These are phyloP conservation scores for Halisarca cf. caerulea DNA, from an alignment of 37 sponge, comb jelly and placozoan species.

Conservation along the genomic window DNA sequence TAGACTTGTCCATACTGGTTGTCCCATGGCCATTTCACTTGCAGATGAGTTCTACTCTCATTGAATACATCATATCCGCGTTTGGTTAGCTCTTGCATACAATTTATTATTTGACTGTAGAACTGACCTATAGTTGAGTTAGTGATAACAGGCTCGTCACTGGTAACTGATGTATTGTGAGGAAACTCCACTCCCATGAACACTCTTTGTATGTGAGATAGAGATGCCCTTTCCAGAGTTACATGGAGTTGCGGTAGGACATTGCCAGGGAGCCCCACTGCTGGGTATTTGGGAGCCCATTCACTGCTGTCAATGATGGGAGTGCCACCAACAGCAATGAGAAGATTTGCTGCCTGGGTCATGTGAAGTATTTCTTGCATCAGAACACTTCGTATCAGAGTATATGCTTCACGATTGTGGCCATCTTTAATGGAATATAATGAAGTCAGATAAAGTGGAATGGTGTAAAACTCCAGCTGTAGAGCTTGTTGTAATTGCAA, in stretches of 20 bases:
- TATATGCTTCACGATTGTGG: conserved; percentile 36
- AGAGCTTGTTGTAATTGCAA: conserved; percentile 46
- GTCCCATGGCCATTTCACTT: conserved; percentile 46
- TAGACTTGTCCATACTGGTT: background rate
- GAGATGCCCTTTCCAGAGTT: background rate
- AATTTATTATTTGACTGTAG: conserved; percentile 46
- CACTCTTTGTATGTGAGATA: conserved; percentile 29
- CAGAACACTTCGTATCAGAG: conserved; percentile 28
- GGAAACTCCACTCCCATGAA: conserved; percentile 59
- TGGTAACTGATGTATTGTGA: background rate
- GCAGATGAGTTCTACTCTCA: background rate
- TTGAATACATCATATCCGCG: conserved; percentile 7
- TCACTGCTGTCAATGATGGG: conserved; percentile 29
- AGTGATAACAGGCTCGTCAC: background rate
- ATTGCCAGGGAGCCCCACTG: conserved; percentile 33
- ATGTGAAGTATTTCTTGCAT: conserved; percentile 70
- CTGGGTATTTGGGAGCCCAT: conserved; percentile 30
- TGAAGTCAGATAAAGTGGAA: conserved; percentile 54
- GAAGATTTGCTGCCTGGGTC: conserved; percentile 53
- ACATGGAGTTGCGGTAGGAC: conserved; percentile 45
- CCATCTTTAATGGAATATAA: conserved; percentile 55
- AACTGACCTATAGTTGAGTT: conserved; percentile 62
- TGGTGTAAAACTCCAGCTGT: conserved; percentile 54
- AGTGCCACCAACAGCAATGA: conserved; percentile 46
- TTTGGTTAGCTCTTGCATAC: conserved; percentile 9